These are phyloP conservation scores for Coptotermes formosanus DNA, from an alignment of 1,140 invertebrate genomes.

Conservation along the genomic window DNA sequence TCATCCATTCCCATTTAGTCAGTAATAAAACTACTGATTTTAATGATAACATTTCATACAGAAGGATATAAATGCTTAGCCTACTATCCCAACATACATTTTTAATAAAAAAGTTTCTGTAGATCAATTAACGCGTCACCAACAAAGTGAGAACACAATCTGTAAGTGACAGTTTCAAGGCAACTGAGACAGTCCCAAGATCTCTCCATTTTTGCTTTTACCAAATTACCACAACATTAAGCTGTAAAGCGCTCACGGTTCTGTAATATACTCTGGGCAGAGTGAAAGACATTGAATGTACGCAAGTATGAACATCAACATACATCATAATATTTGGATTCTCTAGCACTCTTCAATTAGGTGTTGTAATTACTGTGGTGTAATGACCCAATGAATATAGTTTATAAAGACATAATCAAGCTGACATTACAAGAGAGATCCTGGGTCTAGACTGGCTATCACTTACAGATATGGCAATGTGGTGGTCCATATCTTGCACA, in stretches of 20 bases:
- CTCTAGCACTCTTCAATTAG: no score
- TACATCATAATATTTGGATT: no score
- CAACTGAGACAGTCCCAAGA: neutral
- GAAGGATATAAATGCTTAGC: neutral
- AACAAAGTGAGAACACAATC: neutral
- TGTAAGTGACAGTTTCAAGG: constrained; percentile 11
- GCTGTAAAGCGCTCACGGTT: no score
- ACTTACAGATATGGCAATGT: no score
- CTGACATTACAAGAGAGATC: neutral
- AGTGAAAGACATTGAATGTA: no score
- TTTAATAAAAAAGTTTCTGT: neutral
- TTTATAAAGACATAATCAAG: neutral
- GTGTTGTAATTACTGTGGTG: no score
- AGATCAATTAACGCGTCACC: neutral
- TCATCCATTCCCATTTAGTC: neutral
- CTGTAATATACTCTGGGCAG: no score
- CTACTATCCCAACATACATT: neutral
- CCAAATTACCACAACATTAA: no score
- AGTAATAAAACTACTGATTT: constrained; percentile 8
- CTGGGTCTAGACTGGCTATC: neutral
- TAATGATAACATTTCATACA: constrained; percentile 1
- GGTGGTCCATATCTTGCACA: neutral
- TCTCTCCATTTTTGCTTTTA: neutral
- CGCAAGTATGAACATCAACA: no score
- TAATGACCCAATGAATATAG: no score